Evolutionary conservation across 2,888 invertebrate genomes (phyloP).

Genomic region (Smittia sp.): DNA sequence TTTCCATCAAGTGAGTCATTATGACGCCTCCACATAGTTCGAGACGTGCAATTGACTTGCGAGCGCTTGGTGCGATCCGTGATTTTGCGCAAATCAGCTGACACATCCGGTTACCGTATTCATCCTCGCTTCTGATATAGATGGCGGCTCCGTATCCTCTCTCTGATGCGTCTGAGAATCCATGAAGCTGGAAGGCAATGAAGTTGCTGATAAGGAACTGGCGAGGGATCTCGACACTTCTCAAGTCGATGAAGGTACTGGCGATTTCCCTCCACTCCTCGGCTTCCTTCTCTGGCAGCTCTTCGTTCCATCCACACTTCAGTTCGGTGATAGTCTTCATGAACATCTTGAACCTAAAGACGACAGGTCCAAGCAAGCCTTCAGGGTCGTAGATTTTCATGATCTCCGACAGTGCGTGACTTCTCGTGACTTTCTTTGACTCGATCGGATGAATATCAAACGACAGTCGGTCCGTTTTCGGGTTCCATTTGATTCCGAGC

Average conservation of each 20-base stretch:
- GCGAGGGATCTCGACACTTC: not conserved
- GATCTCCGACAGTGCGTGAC: not conserved
- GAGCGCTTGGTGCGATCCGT: conserved; percentile 42
- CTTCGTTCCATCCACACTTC: not conserved
- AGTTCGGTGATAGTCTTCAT: not conserved
- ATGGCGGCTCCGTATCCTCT: conserved; percentile 44
- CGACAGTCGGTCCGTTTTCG: not conserved
- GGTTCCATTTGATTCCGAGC: not conserved
- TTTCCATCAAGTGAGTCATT: not conserved
- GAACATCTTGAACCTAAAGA: not conserved
- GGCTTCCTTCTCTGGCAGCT: not conserved
- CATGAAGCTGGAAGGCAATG: conserved; percentile 43
- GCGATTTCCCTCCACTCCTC: not conserved
- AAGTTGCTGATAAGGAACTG: not conserved
- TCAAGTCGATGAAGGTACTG: not conserved
- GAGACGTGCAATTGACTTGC: conserved; percentile 44
- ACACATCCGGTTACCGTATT: not conserved
- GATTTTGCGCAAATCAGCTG: conserved; percentile 38
- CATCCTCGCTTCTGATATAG: conserved; percentile 42
- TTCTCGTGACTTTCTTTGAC: not conserved
- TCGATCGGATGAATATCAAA: not conserved
- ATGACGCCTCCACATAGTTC: conserved; percentile 43
- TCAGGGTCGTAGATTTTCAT: not conserved
- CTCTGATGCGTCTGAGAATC: conserved; percentile 45
- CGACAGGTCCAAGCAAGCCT: not conserved